Evolutionary conservation across 2,888 invertebrate genomes (phyloP), one percentile per base, ranked within the genome.

Genomic region (Drosophila multiciliata): DNA sequence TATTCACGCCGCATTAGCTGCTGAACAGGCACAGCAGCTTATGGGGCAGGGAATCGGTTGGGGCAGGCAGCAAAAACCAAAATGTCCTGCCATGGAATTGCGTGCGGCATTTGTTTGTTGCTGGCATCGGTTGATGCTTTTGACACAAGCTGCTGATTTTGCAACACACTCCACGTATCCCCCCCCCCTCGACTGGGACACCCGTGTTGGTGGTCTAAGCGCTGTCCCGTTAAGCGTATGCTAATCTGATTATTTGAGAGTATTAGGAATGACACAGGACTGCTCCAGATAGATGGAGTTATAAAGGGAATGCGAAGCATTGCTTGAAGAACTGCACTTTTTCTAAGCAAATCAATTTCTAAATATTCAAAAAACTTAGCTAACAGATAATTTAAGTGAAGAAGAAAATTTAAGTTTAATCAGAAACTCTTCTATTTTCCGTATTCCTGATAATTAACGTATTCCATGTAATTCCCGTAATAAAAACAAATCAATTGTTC

Each of bases 1-100:
- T 89, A 89, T 87, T 89, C 87, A 88, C 79, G 87, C 84, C 77
- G 89, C 89, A 89, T 87, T 88, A 87, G 84, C 84, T 63, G 71
- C 68, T 75, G 71, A 66, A 66, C 73, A 66, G 70, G 62, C 61
- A 54, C 64, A 66, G 55, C 60, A 71, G 59, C 60, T 57, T 50
- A 40, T 3, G 50, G 45, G 36, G 42, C 20, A 23, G 29, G 38
- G 20, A 50, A 17, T 15, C 23, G 23, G 52, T 15, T 23, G 60
- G 38, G 53, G 23, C 69, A 50, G 49, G 60, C 74, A 53, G 42
- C 62, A 42, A 61, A 73, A 67, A 49, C 75, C 72, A 54, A 72
- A 78, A 75, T 71, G 71, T 66, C 40, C 50, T 60, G 40, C 61
- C 45, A 71, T 77, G 73, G 81, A 72, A 70, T 76, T 81, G 81